Conservation (phyloP, 2,888 invertebrate genomes). For the Hyppa rectilinea region DNA sequence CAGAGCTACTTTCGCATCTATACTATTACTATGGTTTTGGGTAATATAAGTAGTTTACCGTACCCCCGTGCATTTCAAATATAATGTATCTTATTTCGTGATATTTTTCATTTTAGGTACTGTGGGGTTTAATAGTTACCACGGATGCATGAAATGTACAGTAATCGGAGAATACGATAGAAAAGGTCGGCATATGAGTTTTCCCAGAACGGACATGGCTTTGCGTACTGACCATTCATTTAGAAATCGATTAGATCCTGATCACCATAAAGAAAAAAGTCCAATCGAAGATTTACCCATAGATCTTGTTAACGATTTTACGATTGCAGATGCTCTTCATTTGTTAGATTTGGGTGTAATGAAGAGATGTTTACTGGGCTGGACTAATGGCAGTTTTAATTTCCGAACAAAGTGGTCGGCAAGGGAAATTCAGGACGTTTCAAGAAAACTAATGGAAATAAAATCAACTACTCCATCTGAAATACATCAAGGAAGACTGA, state of each 20-base stretch:
- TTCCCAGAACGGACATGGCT: slow-evolving; percentile 10
- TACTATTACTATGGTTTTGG: neutral
- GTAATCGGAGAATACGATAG: neutral
- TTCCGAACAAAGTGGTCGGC: slow-evolving; percentile 4
- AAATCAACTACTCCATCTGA: neutral
- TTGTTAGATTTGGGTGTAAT: slow-evolving; percentile 19
- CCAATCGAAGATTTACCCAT: slow-evolving; percentile 5
- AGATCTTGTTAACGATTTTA: slow-evolving; percentile 7
- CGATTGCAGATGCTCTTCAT: slow-evolving; percentile 22
- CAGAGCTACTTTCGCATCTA: neutral
- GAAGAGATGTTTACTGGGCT: slow-evolving; percentile 22
- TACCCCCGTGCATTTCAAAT: neutral
- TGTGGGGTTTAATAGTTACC: slow-evolving; percentile 2
- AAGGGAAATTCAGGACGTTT: slow-evolving; percentile 12
- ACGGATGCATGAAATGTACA: slow-evolving; percentile 1
- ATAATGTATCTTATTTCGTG: neutral
- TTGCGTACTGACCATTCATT: slow-evolving; percentile 14
- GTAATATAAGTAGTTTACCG: neutral
- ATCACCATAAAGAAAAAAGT: slow-evolving; percentile 2
- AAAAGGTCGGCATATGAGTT: slow-evolving; percentile 9
- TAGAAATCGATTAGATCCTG: neutral
- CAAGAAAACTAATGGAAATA: neutral
- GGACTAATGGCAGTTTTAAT: slow-evolving; percentile 9
- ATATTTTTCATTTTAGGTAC: slow-evolving; percentile 1
- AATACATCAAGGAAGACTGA: neutral